Evolutionary conservation across 1,140 invertebrate genomes (phyloP), one percentile per base, ranked within the genome.

Genomic region (Gryon sp.): DNA sequence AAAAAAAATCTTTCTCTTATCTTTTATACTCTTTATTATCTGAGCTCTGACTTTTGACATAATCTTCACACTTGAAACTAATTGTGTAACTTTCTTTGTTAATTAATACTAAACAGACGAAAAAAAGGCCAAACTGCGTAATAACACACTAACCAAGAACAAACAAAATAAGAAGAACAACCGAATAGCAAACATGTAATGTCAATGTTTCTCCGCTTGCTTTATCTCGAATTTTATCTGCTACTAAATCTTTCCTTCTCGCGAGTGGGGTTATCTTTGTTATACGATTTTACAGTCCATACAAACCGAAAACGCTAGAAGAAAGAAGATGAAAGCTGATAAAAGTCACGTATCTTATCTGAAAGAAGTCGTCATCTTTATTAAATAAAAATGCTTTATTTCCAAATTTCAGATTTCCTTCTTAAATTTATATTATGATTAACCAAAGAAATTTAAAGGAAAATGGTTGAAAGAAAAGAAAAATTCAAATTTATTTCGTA

Each of bases 151-250:
- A 43, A 15, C 8, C 26, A 7, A 53, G 38, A 40, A 41, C 68
- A 63, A 72, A 72, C 48, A 72, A 72, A 72, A 72, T 72, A 45
- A 62, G 41, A 63, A 48, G 50, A 63, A 72, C 22, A 48, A 48
- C 40, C 38, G 24, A 55, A 48, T 40, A 55, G 41, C 68, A 72
- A 72, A 72, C 38, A 63, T 32, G 15, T 72, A 72, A 72, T 72
- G 57, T 72, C 57, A 72, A 72, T 62, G 66, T 72, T 60, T 53
- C 48, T 72, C 30, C 45, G 22, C n/a, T 30, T 50, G 16, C 32
- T 43, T 70, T 70, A 70, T 60, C 55, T 70, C 26, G 1, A 60
- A 59, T 34, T 34, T 75, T 75, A 60, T 75, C 72, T 66, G 43
- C 53, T 52, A 68, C 62, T 66, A 60, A 68, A 55, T 66, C 53